These are phyloP conservation scores for Salminus brasiliensis DNA, from an alignment of 2,113 vertebrate species.

Conservation along the genomic window DNA sequence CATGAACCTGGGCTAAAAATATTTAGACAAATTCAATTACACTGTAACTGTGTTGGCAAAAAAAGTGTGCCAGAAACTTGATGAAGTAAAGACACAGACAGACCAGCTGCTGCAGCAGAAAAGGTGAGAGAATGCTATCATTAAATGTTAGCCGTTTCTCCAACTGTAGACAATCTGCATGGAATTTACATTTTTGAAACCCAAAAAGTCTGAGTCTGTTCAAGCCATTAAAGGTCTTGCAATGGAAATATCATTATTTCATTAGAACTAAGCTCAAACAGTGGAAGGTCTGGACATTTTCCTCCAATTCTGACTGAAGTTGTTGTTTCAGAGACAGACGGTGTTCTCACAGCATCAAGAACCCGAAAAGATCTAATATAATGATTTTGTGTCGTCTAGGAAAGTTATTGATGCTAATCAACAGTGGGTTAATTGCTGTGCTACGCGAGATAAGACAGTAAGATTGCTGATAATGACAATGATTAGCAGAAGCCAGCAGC, in stretches of 20 bases:
- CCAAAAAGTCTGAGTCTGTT: neutral
- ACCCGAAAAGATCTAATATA: constrained; percentile 33
- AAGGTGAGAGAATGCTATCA: neutral
- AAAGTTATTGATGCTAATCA: constrained; percentile 71
- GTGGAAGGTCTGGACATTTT: neutral
- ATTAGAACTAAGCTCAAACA: neutral
- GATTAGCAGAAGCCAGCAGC: constrained; percentile 61
- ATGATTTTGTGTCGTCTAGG: constrained; percentile 38
- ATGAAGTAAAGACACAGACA: constrained; percentile 15
- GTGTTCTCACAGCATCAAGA: neutral
- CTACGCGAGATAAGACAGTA: constrained; percentile 66
- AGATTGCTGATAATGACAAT: constrained; percentile 68
- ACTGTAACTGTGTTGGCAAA: neutral
- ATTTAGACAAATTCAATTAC: constrained; percentile 26
- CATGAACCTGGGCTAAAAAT: constrained; percentile 37
- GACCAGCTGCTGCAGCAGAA: constrained; percentile 1
- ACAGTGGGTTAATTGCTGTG: constrained; percentile 70
- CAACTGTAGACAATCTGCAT: neutral
- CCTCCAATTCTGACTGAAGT: neutral
- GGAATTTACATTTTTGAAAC: neutral
- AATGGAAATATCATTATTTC: neutral
- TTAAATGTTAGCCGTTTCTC: neutral
- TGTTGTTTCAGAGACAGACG: neutral
- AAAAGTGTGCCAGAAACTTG: neutral
- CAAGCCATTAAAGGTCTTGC: neutral